These are phyloP conservation scores for Cryptotermes secundus DNA, from an alignment of 1,140 invertebrate species.

Conservation along the genomic window DNA sequence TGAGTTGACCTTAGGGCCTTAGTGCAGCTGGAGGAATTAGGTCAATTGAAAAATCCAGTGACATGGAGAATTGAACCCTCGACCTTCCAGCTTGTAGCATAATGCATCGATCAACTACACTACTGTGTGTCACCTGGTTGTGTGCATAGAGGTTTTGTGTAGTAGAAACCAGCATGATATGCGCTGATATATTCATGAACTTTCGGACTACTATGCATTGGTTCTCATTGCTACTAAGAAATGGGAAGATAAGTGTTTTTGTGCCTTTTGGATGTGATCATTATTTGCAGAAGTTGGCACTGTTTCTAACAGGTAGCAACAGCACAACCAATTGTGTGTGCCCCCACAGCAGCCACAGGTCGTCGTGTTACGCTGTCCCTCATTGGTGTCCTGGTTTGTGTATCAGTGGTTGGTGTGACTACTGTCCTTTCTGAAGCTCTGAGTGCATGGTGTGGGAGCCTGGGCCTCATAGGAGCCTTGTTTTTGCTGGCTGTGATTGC, in stretches of 20 bases:
- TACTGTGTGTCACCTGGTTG: no score
- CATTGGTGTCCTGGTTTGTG: background rate
- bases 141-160: no score
- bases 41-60: no score
- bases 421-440: background rate
- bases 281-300: background rate
- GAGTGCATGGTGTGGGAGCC: background rate
- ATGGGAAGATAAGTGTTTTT: background rate
- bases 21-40: no score
- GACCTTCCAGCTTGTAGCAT: no score
- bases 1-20: no score
- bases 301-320: background rate
- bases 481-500: background rate
- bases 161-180: no score
- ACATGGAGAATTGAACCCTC: no score
- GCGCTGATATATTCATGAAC: no score
- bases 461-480: background rate
- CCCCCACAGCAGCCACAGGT: background rate
- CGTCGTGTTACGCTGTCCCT: constrained; percentile 20
- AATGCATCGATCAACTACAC: no score
- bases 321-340: background rate
- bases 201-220: no score
- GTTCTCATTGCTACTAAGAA: no score
- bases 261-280: background rate
- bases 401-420: background rate